phyloP scores from a whole-genome alignment of 30 jellyfish, hydroid and myxozoan genomes.

The Aurelia aurita region DNA sequence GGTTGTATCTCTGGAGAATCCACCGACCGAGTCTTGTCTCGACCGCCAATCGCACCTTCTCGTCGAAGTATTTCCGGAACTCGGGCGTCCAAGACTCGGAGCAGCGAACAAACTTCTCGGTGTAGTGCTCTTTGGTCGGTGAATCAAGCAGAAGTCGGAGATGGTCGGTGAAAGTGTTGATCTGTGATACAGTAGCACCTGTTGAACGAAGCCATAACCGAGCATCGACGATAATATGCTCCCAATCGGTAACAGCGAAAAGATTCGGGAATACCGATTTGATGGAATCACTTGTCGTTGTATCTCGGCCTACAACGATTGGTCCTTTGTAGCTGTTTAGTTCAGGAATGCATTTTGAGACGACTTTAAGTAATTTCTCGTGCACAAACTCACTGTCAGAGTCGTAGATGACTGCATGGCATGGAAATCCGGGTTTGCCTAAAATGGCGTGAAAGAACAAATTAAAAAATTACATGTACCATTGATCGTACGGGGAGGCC shows the following conservation, averaged over 20 bases:
- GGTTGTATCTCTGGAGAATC: constrained; percentile 87
- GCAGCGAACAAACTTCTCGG: constrained; percentile 69
- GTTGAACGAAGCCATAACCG: constrained; percentile 88
- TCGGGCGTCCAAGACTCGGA: constrained; percentile 79
- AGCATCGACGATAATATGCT: constrained; percentile 68
- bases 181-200: constrained; percentile 75
- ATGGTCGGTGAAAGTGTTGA: constrained; percentile 68
- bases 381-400: constrained; percentile 54
- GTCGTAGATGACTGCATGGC: constrained; percentile 81
- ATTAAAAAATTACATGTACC: too few species aligned
- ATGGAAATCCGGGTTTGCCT: constrained; percentile 84
- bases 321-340: constrained; percentile 71
- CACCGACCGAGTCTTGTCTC: constrained; percentile 89
- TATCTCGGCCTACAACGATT: constrained; percentile 74
- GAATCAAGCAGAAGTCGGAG: constrained; percentile 74
- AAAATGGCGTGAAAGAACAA: too few species aligned
- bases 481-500: too few species aligned
- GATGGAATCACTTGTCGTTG: constrained; percentile 51
- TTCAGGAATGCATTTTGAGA: constrained; percentile 66
- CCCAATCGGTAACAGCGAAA: constrained; percentile 92
- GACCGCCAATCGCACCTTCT: constrained; percentile 60
- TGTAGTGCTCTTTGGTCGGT: constrained; percentile 76
- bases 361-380: constrained; percentile 63
- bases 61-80: constrained; percentile 74
- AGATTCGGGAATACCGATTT: constrained; percentile 71